Evolutionary conservation across 2,888 invertebrate species (phyloP).

Genomic region (Plagodis dolabraria): DNA sequence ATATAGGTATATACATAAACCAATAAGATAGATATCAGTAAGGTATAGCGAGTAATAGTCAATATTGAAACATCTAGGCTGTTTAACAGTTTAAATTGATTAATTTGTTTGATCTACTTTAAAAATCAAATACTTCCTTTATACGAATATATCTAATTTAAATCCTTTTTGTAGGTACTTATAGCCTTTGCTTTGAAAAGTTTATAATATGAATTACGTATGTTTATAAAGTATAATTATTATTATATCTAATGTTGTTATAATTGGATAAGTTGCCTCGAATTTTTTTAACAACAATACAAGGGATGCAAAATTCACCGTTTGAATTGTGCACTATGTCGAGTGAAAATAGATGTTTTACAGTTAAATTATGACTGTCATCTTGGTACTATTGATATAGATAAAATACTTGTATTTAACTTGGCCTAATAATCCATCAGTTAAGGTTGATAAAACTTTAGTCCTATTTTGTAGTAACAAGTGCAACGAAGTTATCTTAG

Average conservation of each 20-base stretch:
- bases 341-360: no score
- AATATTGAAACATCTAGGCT: constrained; percentile 76
- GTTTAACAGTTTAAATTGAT: constrained; percentile 71
- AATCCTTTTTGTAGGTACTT: constrained; percentile 18
- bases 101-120: constrained; percentile 42
- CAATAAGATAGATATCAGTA: constrained; percentile 56
- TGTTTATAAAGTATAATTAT: constrained; percentile 35
- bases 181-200: constrained; percentile 40
- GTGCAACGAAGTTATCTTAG: no score
- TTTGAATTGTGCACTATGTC: no score
- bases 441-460: no score
- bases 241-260: constrained; percentile 32
- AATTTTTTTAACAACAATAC: constrained; percentile 20
- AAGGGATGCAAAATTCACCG: no score
- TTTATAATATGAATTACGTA: constrained; percentile 37
- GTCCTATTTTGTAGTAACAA: no score
- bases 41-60: constrained; percentile 75
- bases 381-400: no score
- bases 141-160: constrained; percentile 31
- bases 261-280: constrained; percentile 36
- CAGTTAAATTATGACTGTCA: no score
- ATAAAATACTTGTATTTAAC: no score
- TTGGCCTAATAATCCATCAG: no score
- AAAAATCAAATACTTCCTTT: constrained; percentile 32
- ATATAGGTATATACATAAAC: constrained; percentile 53